Percentiles rank a stretch among this genome's conserved stretches.
These are phyloP conservation scores for Phalacrocorax pelagicus DNA, from an alignment of 2,113 vertebrate species.

Conservation along the genomic window DNA sequence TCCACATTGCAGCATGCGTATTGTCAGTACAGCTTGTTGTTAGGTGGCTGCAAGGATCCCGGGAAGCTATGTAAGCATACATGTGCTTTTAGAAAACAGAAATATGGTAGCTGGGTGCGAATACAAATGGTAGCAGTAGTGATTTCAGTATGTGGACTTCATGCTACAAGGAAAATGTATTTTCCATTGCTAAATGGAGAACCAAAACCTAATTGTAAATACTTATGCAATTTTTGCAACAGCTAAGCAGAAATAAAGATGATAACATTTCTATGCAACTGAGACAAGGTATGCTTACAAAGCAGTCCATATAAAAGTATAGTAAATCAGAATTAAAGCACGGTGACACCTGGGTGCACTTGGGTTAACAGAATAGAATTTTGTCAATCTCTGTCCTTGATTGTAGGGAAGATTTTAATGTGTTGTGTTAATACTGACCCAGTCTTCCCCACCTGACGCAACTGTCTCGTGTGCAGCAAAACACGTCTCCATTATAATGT, in stretches of 20 bases:
- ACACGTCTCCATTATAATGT: neutral
- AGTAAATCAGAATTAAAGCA: neutral
- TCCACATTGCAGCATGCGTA: neutral
- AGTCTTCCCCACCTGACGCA: neutral
- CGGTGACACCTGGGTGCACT: neutral
- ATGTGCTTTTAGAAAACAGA: neutral
- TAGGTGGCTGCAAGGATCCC: neutral
- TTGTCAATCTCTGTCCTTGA: neutral
- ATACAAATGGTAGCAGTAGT: neutral
- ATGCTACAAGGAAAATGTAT: neutral
- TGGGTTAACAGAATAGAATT: neutral
- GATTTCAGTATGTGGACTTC: neutral
- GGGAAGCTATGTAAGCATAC: neutral
- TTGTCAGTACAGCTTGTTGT: neutral
- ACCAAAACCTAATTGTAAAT: neutral
- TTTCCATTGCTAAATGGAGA: neutral
- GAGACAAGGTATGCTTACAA: neutral
- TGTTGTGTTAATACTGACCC: neutral
- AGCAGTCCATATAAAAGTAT: neutral
- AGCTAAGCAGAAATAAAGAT: neutral
- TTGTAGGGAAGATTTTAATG: neutral
- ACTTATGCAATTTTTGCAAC: neutral
- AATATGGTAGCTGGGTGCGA: neutral
- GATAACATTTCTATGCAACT: neutral
- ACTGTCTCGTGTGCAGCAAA: neutral